phyloP scores from a whole-genome alignment of 1,140 invertebrate species.

The Lepidostoma basale region DNA sequence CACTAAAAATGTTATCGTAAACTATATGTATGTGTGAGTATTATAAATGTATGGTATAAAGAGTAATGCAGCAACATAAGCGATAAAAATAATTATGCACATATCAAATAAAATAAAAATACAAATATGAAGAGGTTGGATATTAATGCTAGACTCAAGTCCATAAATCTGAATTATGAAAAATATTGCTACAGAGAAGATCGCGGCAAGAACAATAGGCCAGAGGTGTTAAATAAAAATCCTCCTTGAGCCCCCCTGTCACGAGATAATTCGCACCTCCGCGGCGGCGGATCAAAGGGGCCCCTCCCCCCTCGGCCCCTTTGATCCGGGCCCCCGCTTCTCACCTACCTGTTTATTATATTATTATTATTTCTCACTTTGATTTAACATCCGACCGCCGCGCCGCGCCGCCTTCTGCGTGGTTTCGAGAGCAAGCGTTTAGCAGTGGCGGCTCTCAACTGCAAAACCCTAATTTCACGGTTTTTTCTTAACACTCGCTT shows the following conservation, averaged over 20 bases:
- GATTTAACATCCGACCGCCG: constrained; percentile 39
- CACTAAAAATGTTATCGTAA: too few relatives aligned
- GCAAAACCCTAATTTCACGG: too few relatives aligned
- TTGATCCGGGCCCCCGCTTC: constrained; percentile 36
- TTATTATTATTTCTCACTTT: constrained; percentile 47
- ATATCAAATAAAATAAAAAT: neutral
- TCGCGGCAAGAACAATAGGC: constrained; percentile 19
- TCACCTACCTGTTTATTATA: constrained; percentile 39
- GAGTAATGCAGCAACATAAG: too few relatives aligned
- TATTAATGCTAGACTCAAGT: too few relatives aligned
- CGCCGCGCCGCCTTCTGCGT: constrained; percentile 7
- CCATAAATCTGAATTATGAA: constrained; percentile 11
- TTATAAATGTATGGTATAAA: too few relatives aligned
- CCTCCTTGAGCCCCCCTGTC: constrained; percentile 27
- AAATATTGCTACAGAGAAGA: neutral
- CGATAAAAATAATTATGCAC: neutral
- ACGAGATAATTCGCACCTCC: constrained; percentile 43
- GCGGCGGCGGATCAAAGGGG: constrained; percentile 44
- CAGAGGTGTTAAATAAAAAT: constrained; percentile 28
- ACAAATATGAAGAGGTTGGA: too few relatives aligned
- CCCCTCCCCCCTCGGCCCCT: constrained; percentile 32
- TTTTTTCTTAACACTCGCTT: too few relatives aligned
- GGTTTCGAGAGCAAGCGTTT: constrained; percentile 6
- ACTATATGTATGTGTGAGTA: too few relatives aligned
- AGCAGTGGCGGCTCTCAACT: constrained; percentile 11